Base-by-base conservation (phyloP, 2,113 vertebrate species). In the Pterocles orientalis region DNA sequence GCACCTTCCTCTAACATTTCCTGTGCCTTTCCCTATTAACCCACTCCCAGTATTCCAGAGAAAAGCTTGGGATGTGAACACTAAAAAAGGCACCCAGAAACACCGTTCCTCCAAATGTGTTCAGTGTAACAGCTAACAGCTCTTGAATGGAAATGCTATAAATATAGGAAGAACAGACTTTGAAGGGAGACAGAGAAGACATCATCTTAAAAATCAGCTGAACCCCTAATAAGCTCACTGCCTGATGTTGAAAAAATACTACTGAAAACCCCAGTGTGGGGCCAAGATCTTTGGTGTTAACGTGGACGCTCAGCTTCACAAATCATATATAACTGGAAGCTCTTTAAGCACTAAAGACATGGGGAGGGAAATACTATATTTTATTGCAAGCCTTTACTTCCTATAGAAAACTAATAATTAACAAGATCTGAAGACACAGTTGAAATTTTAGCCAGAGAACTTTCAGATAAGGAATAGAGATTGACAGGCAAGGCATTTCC, bases 1-100 rank as follows among this genome's bases (percentile, higher is more conserved):
- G 86, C 95, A 98, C 96, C 97, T 97, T 98, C 97, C 95, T 95
- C 85, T 95, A 83, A 97, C 64, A 95, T 95, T 98, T 98, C 97
- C 97, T 96, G 93, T 87, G 77, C 66, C 57, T 81, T 90, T 93
- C 88, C 84, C 95, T 88, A 91, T 96, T 94, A 92, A 96, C 93
- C 82, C 81, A 62, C 92, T 96, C 66, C 3, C 21, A 17, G 84
- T 60, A 91, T 51, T 89, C 62, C 89, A n/a, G 53, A 61, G 51
- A 90, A 92, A 84, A 62, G 41, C 47, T 73, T 77, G 28, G 4
- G 82, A 26, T 20, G 15, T 57, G 57, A 50, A 29, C 39, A 77
- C 51, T 65, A 77, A 53, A 91, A 65, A 71, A 69, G 19, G 29
- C 24, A 62, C 11, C 11, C 31, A 16, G 50, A 82, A 88, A 66